phyloP scores from a whole-genome alignment of 2,888 invertebrate genomes.

The Itoplectis maculator region DNA sequence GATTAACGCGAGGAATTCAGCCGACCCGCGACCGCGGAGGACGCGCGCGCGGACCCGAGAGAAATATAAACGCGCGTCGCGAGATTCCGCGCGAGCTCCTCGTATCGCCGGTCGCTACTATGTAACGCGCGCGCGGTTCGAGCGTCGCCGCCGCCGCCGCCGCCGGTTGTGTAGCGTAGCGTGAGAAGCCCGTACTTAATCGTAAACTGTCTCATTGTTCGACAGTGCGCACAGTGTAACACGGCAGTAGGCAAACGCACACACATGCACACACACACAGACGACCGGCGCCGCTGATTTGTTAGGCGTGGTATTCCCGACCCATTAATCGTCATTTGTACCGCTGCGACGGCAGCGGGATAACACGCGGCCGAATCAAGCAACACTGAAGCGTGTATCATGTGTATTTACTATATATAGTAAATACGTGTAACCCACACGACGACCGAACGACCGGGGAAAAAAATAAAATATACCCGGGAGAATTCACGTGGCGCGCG shows the following conservation, averaged over 20 bases:
- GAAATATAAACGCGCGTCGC: conserved; percentile 22
- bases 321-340: conserved; percentile 65
- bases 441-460: neutral
- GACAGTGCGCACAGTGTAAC: conserved; percentile 28
- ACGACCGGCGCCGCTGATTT: conserved; percentile 45
- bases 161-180: too few species aligned
- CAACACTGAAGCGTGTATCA: conserved; percentile 51
- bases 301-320: conserved; percentile 52
- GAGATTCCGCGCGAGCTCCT: conserved; percentile 30
- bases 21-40: conserved; percentile 9
- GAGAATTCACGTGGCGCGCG: conserved; percentile 11
- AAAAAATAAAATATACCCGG: conserved; percentile 12
- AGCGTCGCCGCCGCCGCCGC: too few species aligned
- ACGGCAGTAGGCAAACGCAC: too few species aligned
- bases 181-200: conserved; percentile 63
- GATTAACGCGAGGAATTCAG: conserved; percentile 46
- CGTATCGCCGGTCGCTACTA: neutral
- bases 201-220: conserved; percentile 64
- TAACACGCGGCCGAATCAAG: conserved; percentile 45
- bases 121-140: neutral
- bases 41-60: conserved; percentile 53
- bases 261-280: too few species aligned
- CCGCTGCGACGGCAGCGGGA: neutral
- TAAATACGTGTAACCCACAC: conserved; percentile 7
- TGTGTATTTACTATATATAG: too few species aligned